These are phyloP conservation scores for Lithobates pipiens DNA, from an alignment of 2,797 vertebrate genomes.

Conservation along the genomic window DNA sequence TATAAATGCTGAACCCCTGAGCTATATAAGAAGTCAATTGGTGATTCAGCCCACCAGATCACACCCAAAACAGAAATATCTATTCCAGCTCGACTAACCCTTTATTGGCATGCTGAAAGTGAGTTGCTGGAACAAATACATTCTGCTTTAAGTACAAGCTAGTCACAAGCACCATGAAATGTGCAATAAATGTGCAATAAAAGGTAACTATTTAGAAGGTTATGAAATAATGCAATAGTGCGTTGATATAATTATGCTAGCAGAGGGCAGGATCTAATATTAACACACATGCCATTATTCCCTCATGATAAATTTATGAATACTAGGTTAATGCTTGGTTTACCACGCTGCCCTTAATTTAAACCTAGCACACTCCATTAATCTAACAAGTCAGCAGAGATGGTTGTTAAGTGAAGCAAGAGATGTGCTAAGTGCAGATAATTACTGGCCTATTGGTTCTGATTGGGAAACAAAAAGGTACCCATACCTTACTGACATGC, in stretches of 20 bases:
- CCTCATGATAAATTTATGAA: constrained; percentile 26
- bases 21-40: background rate
- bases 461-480: background rate
- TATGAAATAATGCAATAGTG: background rate
- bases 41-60: background rate
- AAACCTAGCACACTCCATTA: constrained; percentile 28
- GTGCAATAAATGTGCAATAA: no score
- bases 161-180: background rate
- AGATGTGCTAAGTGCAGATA: background rate
- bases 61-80: background rate
- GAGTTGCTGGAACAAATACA: background rate
- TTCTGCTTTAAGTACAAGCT: background rate
- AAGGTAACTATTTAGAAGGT: background rate
- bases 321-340: constrained; percentile 6
- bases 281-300: background rate
- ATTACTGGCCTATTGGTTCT: background rate
- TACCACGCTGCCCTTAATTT: constrained; percentile 23
- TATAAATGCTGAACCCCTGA: no score
- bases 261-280: background rate
- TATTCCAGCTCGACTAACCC: background rate
- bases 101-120: background rate
- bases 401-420: constrained; percentile 13
- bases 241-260: background rate
- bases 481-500: background rate
- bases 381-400: constrained; percentile 33